Base-by-base conservation (phyloP, 2,888 invertebrate genomes). In the Cephus rjabovi region DNA sequence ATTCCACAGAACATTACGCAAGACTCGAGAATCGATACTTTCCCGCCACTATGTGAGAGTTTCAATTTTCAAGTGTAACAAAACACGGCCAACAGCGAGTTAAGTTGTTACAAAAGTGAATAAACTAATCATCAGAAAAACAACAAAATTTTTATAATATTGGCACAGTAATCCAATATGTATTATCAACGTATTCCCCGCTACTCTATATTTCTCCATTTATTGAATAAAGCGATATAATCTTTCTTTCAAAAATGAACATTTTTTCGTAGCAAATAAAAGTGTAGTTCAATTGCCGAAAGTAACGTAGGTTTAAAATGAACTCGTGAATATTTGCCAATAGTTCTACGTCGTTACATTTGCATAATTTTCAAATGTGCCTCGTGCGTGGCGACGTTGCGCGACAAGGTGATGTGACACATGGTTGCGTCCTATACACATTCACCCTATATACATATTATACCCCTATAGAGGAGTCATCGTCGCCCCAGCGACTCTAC, bases 291-390 rank as follows among this genome's bases (percentile, higher is more conserved):
- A 56, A 23, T 23, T 56, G 23, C 23, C 56, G 2, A 23, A 23
- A 56, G 56, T 56, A 23, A 56, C 23, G 56, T 23, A 2, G 56
- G 23, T 56, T 56, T 56, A 9, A 56, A 56, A 56, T 56, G 56
- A 56, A 23, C 56, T 23, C 78, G 79, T 76, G 82, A 83, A 81
- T 87, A 85, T 83, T 85, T 86, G 80, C 79, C 77, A 81, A 80
- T 80, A 80, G 75, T 70, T 80, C 76, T 76, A 73, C 84, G 82
- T 79, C 83, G 83, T 83, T 80, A 83, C 81, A 90, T 90, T 90
- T 90, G 86, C 89, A 90, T 90, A 90, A 90, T 90, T 90, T 88
- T 86, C 86, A 82, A 89, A 89, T 89, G 85, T 84, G 84, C 84
- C 81, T 82, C 81, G 79, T 82, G 82, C 83, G 82, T 81, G 80